These are phyloP conservation scores for Vesta saturnalis DNA, from an alignment of 2,888 invertebrate genomes.

Conservation along the genomic window DNA sequence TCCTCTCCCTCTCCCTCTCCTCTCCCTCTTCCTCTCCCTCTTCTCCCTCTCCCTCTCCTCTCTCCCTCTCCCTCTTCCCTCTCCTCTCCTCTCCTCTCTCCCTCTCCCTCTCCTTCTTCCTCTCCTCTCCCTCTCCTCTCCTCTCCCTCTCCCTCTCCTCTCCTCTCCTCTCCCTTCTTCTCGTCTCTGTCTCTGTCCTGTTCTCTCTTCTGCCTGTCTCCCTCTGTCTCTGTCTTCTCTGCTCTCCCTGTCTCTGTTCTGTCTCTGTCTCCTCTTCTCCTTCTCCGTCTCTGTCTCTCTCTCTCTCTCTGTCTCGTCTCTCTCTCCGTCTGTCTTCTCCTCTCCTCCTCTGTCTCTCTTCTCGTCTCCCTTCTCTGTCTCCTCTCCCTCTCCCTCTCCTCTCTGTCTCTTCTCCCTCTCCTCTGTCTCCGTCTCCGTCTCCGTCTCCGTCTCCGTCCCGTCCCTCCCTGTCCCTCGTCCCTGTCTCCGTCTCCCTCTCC, in stretches of 20 bases:
- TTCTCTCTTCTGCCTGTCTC: not conserved
- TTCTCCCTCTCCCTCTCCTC: not conserved
- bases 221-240: not conserved
- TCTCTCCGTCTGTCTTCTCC: not conserved
- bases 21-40: no score
- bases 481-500: no score
- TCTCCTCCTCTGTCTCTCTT: not conserved
- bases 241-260: no score
- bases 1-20: no score
- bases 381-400: not conserved
- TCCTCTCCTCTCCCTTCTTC: not conserved
- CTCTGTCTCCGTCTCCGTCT: no score
- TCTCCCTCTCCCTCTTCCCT: not conserved
- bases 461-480: no score
- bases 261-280: not conserved
- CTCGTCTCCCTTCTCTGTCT: not conserved
- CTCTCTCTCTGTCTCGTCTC: no score
- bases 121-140: not conserved
- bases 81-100: not conserved
- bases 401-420: no score
- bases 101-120: not conserved
- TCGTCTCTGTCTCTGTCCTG: no score
- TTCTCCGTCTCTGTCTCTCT: not conserved
- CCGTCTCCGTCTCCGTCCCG: no score
- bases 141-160: not conserved